Conservation (phyloP, 2,797 vertebrate species). For the Lateolabrax maculatus region DNA sequence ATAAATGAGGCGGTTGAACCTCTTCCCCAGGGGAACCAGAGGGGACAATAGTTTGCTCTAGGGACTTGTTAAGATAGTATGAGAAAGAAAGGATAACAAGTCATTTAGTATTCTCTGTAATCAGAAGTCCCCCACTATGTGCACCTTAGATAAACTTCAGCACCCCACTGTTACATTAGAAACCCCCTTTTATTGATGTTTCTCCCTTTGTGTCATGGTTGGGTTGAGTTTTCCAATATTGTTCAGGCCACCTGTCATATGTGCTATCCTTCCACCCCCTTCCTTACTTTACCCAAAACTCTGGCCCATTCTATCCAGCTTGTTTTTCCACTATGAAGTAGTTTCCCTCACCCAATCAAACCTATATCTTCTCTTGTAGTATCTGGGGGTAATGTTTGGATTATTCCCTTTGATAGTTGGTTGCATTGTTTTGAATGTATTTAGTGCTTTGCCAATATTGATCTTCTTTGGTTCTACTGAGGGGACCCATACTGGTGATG, state of each 20-base stretch:
- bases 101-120: slow-evolving; percentile 74
- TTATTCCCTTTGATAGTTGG: slow-evolving; percentile 71
- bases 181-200: slow-evolving; percentile 55
- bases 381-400: slow-evolving; percentile 25
- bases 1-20: slow-evolving; percentile 60
- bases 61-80: slow-evolving; percentile 73
- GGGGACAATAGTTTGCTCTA: slow-evolving; percentile 10
- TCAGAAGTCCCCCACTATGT: slow-evolving; percentile 31
- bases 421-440: slow-evolving; percentile 17
- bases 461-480: neutral
- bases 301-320: neutral
- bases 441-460: slow-evolving; percentile 9
- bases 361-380: neutral
- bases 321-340: neutral
- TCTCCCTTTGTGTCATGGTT: neutral
- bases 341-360: neutral
- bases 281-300: neutral
- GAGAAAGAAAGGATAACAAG: slow-evolving; percentile 16
- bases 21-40: neutral
- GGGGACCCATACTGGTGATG: neutral
- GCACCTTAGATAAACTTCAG: slow-evolving; percentile 24
- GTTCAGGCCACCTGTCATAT: neutral
- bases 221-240: slow-evolving; percentile 8
- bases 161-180: slow-evolving; percentile 14
- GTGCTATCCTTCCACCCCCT: neutral